Evolutionary conservation across 2,888 invertebrate species (phyloP).

Genomic region (Tenthredo notha): DNA sequence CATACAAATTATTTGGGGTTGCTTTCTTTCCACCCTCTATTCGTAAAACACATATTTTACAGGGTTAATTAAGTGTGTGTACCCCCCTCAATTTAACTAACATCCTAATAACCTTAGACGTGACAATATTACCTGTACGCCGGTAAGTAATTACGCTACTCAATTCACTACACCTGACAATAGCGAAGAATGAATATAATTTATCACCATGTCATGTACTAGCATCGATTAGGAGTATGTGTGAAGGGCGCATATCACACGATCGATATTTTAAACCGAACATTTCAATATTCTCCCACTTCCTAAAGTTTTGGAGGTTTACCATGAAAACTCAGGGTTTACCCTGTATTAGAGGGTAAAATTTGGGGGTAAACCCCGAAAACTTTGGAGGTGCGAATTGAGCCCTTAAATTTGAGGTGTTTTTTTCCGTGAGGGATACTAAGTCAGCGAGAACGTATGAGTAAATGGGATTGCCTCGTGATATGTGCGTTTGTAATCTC

Average conservation of each 20-base stretch:
- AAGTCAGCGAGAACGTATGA: not conserved
- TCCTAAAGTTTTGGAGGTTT: too few relatives aligned
- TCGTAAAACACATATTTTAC: not conserved
- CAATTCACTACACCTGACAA: not conserved
- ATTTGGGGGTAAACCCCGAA: too few relatives aligned
- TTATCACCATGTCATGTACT: not conserved
- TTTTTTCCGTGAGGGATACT: not conserved
- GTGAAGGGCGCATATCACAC: not conserved
- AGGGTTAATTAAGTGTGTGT: not conserved
- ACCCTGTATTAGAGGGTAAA: too few relatives aligned
- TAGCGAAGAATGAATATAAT: not conserved
- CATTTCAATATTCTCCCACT: not conserved
- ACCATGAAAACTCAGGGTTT: too few relatives aligned
- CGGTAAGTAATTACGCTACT: not conserved
- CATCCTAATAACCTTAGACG: not conserved
- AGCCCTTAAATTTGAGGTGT: too few relatives aligned
- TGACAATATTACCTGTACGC: not conserved
- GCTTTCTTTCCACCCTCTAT: not conserved
- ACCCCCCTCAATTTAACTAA: not conserved
- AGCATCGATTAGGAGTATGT: not conserved
- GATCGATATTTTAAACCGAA: not conserved
- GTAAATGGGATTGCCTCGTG: not conserved
- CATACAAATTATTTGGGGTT: not conserved
- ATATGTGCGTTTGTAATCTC: not conserved
- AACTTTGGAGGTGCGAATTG: too few relatives aligned